Percentiles rank a stretch among this genome's conserved stretches.
Evolutionary conservation across 23 tunicate genomes (phyloP).

Genomic region (Ciona savignyi): DNA sequence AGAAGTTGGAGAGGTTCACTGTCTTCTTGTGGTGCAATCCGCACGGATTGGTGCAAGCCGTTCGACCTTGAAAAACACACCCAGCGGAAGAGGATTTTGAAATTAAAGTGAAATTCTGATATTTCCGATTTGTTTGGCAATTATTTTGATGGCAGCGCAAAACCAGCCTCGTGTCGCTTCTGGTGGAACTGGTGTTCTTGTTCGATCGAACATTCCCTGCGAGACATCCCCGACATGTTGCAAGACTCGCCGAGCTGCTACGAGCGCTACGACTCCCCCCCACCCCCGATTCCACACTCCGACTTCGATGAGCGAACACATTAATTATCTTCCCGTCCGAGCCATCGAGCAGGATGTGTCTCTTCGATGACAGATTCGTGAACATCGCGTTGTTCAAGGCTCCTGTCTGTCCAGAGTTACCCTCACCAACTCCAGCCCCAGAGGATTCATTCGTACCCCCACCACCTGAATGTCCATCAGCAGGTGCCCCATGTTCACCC

Average conservation of each 20-base stretch:
- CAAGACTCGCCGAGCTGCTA: slow-evolving; percentile 56
- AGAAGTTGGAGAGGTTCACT: too few species aligned
- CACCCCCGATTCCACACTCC: slow-evolving; percentile 21
- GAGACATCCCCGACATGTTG: slow-evolving; percentile 18
- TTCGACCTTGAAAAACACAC: too few species aligned
- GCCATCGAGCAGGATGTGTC: slow-evolving; percentile 11
- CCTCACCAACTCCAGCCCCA: neutral
- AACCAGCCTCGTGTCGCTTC: slow-evolving; percentile 74
- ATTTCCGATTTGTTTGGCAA: neutral
- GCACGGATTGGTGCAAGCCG: too few species aligned
- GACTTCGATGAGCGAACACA: too few species aligned
- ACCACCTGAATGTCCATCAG: too few species aligned
- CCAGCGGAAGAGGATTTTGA: slow-evolving; percentile 4
- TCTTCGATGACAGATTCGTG: neutral
- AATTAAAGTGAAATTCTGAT: too few species aligned
- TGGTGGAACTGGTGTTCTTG: slow-evolving; percentile 63
- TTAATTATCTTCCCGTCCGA: slow-evolving; percentile 16
- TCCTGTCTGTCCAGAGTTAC: neutral
- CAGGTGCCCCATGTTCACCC: slow-evolving; percentile 13
- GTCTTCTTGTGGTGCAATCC: too few species aligned
- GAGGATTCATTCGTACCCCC: too few species aligned
- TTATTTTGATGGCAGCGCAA: slow-evolving; percentile 37
- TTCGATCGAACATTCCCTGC: slow-evolving; percentile 10
- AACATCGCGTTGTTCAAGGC: slow-evolving; percentile 31
- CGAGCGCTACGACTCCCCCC: slow-evolving; percentile 66